Evolutionary conservation across 2,113 vertebrate species (phyloP).

Genomic region (Scatophagus argus): DNA sequence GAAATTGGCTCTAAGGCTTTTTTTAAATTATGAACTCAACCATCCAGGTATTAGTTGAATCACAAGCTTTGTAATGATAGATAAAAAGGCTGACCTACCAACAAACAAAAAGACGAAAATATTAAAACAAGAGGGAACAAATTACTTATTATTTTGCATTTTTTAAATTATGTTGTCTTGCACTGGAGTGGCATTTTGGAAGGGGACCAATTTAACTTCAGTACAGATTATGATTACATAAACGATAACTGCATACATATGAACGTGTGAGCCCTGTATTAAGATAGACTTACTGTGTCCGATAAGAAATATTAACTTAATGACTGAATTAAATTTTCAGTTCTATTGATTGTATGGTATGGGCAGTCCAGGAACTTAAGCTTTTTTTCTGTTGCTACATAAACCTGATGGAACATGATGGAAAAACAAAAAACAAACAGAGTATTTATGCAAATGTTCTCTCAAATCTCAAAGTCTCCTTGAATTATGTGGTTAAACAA

Average conservation of each 20-base stretch:
- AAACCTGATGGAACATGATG: background rate
- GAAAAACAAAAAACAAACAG: background rate
- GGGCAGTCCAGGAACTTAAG: background rate
- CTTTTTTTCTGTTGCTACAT: background rate
- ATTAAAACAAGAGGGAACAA: background rate
- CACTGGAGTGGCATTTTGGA: background rate
- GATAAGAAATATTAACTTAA: background rate
- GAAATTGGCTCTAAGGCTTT: background rate
- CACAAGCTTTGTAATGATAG: background rate
- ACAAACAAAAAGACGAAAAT: background rate
- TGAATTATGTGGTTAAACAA: background rate
- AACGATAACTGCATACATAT: background rate
- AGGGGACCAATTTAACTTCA: background rate
- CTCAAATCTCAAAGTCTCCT: background rate
- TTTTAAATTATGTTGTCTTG: too few species aligned
- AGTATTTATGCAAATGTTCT: background rate
- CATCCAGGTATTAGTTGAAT: constrained; percentile 15
- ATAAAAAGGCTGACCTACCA: background rate
- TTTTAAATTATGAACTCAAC: constrained; percentile 24
- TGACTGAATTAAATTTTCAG: background rate
- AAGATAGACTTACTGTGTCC: too few species aligned
- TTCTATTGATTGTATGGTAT: background rate
- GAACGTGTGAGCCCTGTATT: background rate
- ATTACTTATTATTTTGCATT: background rate
- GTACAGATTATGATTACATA: background rate